phyloP scores from a whole-genome alignment of 2,888 invertebrate species.

The Pristionchus entomophagus region DNA sequence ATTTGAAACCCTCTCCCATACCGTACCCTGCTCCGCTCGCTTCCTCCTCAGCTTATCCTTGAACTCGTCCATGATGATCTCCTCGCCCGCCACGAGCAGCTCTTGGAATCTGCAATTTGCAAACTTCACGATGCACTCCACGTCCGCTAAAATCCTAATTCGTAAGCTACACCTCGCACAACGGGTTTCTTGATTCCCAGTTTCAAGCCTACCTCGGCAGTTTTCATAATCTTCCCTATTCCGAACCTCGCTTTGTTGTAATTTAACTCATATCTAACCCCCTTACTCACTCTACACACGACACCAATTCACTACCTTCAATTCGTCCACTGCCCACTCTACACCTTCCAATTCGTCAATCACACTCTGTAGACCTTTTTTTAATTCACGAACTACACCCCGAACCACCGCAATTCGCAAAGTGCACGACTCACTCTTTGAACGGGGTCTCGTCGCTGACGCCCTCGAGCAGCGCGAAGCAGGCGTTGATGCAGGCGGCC shows the following conservation, averaged over 20 bases:
- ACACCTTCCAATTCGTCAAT: background rate
- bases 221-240: too few relatives aligned
- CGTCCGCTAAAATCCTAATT: background rate
- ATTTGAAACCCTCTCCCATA: background rate
- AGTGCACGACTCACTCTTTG: background rate
- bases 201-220: too few relatives aligned
- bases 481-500: conserved; percentile 30
- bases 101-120: conserved; percentile 9
- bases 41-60: background rate
- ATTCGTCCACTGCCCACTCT: background rate
- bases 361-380: background rate
- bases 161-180: too few relatives aligned
- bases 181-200: too few relatives aligned
- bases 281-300: background rate
- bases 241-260: too few relatives aligned
- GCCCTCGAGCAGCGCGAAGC: conserved; percentile 31
- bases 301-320: too few relatives aligned
- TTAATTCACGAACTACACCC: background rate
- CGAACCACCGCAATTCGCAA: background rate
- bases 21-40: background rate
- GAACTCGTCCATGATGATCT: background rate
- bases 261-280: too few relatives aligned
- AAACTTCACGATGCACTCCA: background rate
- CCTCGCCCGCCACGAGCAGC: background rate
- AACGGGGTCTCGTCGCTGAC: background rate